A percentile compares a stretch with the other conserved stretches of the same genome.
These are phyloP conservation scores for Prochilodus magdalenae DNA, from an alignment of 2,113 vertebrate genomes.

Conservation along the genomic window DNA sequence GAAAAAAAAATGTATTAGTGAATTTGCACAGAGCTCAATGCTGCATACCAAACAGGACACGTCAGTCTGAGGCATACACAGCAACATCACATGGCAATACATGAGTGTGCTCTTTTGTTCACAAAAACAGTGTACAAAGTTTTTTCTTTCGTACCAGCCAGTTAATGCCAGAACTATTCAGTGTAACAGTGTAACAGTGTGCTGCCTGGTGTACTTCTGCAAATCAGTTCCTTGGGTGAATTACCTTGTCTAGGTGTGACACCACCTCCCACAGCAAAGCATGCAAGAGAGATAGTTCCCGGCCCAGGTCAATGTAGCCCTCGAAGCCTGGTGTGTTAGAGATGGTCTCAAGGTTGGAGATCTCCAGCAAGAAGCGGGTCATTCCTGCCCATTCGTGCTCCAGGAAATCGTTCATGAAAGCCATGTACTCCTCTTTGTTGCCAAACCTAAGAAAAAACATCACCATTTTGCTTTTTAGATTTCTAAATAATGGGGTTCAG, in stretches of 20 bases:
- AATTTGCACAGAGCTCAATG: not conserved
- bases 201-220: not conserved
- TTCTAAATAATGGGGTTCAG: no score
- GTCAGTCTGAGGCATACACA: not conserved
- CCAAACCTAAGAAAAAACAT: conserved; percentile 83
- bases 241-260: conserved; percentile 96
- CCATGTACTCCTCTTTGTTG: conserved; percentile 98
- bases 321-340: conserved; percentile 92
- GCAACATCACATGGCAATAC: not conserved
- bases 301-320: conserved; percentile 94
- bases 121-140: no score
- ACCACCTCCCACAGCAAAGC: conserved; percentile 94
- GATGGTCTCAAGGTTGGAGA: conserved; percentile 91
- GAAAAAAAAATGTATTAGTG: not conserved
- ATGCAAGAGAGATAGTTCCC: conserved; percentile 93
- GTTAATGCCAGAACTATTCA: no score
- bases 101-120: not conserved
- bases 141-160: no score
- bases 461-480: not conserved
- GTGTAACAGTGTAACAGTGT: no score
- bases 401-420: conserved; percentile 97
- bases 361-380: conserved; percentile 94
- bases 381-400: conserved; percentile 96
- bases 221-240: not conserved
- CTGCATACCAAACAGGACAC: not conserved